Evolutionary conservation across 2,797 vertebrate species (phyloP).

Genomic region (Danionella dracula): DNA sequence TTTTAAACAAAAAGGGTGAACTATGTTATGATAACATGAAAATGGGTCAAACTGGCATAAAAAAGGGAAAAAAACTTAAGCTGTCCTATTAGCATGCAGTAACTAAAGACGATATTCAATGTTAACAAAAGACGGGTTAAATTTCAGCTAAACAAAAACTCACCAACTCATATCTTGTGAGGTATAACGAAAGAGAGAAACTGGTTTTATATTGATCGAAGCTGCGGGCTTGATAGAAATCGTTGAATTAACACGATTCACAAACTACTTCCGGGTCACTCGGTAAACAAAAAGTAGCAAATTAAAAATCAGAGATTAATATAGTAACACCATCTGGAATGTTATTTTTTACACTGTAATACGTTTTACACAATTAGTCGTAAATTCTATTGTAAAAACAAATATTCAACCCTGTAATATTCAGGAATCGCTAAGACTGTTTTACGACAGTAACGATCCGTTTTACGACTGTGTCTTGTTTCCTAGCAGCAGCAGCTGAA

Average conservation of each 20-base stretch:
- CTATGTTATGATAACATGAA: neutral
- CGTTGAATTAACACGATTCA: neutral
- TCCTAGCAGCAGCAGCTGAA: slow-evolving; percentile 60
- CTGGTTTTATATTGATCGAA: neutral
- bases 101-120: neutral
- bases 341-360: neutral
- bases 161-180: slow-evolving; percentile 34
- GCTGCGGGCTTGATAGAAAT: neutral
- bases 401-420: too few species aligned
- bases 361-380: too few species aligned
- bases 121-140: neutral
- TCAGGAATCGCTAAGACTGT: neutral
- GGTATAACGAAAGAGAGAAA: neutral
- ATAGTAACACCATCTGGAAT: neutral
- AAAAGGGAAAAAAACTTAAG: neutral
- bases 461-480: slow-evolving; percentile 56
- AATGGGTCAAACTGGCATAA: neutral
- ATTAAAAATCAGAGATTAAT: neutral
- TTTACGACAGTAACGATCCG: neutral
- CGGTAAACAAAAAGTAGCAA: neutral
- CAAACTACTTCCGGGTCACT: slow-evolving; percentile 34
- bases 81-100: neutral
- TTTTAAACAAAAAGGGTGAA: neutral
- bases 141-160: neutral
- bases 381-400: too few species aligned